A percentile compares a stretch with the other conserved stretches of the same genome.
Conservation (phyloP, 2,888 invertebrate species). For the Miltochrista miniata region DNA sequence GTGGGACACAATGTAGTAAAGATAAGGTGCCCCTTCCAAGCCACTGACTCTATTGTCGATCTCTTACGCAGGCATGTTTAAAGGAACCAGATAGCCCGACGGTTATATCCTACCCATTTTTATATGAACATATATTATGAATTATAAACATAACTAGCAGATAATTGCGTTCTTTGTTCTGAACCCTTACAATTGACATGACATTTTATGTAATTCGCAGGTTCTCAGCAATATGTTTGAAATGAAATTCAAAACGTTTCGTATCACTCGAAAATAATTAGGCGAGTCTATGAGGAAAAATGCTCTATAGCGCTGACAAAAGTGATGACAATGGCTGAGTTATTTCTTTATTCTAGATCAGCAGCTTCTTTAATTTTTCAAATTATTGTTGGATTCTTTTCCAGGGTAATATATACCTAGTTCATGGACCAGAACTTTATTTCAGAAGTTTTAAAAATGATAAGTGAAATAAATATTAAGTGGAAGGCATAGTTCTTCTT, state of each 20-base stretch:
- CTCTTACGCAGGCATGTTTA: slow-evolving; percentile 73
- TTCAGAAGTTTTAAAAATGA: slow-evolving; percentile 58
- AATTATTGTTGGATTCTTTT: too few relatives aligned
- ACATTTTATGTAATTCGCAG: slow-evolving; percentile 14
- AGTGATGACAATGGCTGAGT: too few relatives aligned
- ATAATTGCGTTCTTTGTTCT: slow-evolving; percentile 25
- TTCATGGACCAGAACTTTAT: background rate
- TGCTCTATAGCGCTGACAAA: too few relatives aligned
- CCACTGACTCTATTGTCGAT: slow-evolving; percentile 78
- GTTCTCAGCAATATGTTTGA: slow-evolving; percentile 10
- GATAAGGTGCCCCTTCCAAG: slow-evolving; percentile 79
- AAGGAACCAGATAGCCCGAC: slow-evolving; percentile 56
- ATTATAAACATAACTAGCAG: slow-evolving; percentile 31
- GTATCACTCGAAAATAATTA: slow-evolving; percentile 6
- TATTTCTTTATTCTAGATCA: too few relatives aligned
- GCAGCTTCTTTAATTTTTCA: too few relatives aligned
- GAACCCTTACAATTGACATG: slow-evolving; percentile 12
- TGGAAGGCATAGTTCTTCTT: slow-evolving; percentile 75
- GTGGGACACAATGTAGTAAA: slow-evolving; percentile 77
- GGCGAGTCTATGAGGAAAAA: too few relatives aligned
- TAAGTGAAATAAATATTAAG: slow-evolving; percentile 73
- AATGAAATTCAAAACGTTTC: too few relatives aligned
- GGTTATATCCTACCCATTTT: slow-evolving; percentile 18
- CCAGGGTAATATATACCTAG: too few relatives aligned
- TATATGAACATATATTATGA: slow-evolving; percentile 19